Conservation (phyloP, 2,113 vertebrate species). For the Phoenicopterus ruber region DNA sequence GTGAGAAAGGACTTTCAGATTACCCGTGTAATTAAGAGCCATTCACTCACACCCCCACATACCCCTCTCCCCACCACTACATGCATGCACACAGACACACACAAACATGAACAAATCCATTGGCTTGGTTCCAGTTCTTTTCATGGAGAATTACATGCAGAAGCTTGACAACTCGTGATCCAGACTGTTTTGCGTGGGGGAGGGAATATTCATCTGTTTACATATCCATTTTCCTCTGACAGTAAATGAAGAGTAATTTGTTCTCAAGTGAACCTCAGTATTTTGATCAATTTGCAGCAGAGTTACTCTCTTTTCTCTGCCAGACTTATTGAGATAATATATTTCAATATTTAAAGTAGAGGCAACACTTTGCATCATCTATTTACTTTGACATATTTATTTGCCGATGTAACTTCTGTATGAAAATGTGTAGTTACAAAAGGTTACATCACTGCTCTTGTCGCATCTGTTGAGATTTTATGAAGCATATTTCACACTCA, state of each 20-base stretch:
- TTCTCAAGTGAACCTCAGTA: neutral
- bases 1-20: neutral
- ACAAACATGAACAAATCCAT: neutral
- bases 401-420: neutral
- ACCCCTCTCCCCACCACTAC: neutral
- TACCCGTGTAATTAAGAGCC: neutral
- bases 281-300: neutral
- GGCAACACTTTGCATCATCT: neutral
- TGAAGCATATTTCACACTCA: neutral
- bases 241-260: constrained; percentile 15
- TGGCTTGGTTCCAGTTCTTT: neutral
- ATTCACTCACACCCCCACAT: neutral
- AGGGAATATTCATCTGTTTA: constrained; percentile 12
- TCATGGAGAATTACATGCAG: neutral
- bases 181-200: neutral
- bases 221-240: neutral
- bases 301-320: neutral
- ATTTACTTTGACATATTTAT: constrained; percentile 8
- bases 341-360: constrained; percentile 29
- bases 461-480: neutral
- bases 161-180: neutral
- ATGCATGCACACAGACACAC: neutral
- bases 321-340: constrained; percentile 1
- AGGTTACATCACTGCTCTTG: neutral
- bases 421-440: neutral